A percentile compares a stretch with the other conserved stretches of the same genome.
These are phyloP conservation scores for Cryptotis parvus DNA, from an alignment of 2,113 vertebrate genomes.

Conservation along the genomic window DNA sequence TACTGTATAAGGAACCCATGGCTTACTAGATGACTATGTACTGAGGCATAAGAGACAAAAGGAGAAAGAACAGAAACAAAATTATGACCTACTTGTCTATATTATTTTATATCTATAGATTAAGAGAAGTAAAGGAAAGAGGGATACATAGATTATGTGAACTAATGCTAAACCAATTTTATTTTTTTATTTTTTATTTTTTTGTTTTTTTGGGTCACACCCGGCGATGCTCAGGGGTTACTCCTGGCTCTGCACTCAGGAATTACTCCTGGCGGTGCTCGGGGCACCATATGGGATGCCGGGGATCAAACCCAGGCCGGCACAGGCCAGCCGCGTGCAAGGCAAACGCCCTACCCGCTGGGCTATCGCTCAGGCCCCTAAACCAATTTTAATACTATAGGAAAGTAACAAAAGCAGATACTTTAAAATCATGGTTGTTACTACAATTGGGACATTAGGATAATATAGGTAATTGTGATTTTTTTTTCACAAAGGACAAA, in stretches of 20 bases:
- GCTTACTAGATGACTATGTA: neutral
- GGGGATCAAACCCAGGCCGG: too few relatives aligned
- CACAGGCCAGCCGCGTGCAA: too few relatives aligned
- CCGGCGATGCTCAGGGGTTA: too few relatives aligned
- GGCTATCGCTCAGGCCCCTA: too few relatives aligned
- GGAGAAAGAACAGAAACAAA: neutral
- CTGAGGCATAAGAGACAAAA: neutral
- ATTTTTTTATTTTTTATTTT: too few relatives aligned
- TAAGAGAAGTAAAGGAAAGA: neutral
- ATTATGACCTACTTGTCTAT: neutral
- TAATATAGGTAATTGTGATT: neutral
- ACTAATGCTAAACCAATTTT: neutral
- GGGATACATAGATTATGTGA: neutral
- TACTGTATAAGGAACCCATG: accelerated
- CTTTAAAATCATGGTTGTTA: neutral
- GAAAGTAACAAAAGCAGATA: neutral
- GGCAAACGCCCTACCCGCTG: too few relatives aligned
- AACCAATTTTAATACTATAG: neutral
- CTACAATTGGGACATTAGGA: neutral
- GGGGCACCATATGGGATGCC: too few relatives aligned
- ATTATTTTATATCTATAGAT: neutral
- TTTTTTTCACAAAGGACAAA: neutral
- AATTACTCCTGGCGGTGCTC: too few relatives aligned
- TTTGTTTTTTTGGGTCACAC: too few relatives aligned
- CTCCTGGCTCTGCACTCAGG: too few relatives aligned